Base-by-base conservation (phyloP, 2,797 vertebrate species). In the Acomys russatus region DNA sequence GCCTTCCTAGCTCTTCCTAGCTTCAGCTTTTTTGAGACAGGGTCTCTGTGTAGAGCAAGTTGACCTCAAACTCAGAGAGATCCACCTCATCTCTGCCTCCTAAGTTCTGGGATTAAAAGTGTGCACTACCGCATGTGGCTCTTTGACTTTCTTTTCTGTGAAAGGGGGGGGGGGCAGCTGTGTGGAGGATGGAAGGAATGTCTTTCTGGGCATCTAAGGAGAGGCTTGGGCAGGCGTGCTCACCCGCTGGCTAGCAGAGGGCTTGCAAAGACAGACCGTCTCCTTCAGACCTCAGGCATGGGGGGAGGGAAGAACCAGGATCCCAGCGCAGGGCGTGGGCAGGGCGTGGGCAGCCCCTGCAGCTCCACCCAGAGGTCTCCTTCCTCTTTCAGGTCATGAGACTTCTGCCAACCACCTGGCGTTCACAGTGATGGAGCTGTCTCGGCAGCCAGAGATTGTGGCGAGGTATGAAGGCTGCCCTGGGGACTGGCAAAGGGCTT, bases 371-470 rank as follows among this genome's bases (percentile, higher is more conserved):
- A 63, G 64, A 61, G 15, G 8, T 33, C 5, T 44, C 59, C 25
- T 76, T 92, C 71, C 3, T 94, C 88, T 88, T 0, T 4, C 94
- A 99, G 99, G 99, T 8, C 99, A 99, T 80, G 99, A 99, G 98
- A 99, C 99, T 1, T 99, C 99, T 63, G 99, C 99, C 56, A 99
- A 99, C 98, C 99, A 99, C 95, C 90, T 99, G 85, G 98, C 99
- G 0, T 99, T 99, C 98, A 99, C 99, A 2, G 97, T 99, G 94
- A 99, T 99, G 99, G 99, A 99, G 97, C 98, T 99, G 59, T 98
- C 92, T 5, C 99, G 99, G 88, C 98, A 99, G 93, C 99, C 99
- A 3, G 99, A 99, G 30, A 99, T 99, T 94, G 92, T 99, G 94
- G 98, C 98, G 56, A 99, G 98, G 99, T 99, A 98, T 4, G 94